These are phyloP conservation scores for Pseudeuparius sepicola DNA, from an alignment of 2,888 invertebrate genomes.

Conservation along the genomic window DNA sequence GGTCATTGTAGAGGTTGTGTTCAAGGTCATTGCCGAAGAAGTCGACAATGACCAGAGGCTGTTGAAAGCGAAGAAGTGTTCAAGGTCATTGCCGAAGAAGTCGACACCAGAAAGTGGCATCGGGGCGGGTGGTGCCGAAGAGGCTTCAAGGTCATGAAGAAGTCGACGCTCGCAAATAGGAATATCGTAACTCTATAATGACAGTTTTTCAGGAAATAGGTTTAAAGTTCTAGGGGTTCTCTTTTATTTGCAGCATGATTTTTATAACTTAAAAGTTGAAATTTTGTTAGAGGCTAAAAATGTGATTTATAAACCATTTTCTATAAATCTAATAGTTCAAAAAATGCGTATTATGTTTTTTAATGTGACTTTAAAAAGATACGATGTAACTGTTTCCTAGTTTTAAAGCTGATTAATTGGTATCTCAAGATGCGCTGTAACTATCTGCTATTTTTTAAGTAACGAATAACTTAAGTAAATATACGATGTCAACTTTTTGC, in stretches of 20 bases:
- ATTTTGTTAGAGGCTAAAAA: conserved; percentile 4
- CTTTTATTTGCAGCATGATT: conserved; percentile 2
- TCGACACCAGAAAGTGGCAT: too few species aligned
- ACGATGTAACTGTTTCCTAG: conserved; percentile 6
- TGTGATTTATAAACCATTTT: background rate
- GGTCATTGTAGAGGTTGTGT: too few species aligned
- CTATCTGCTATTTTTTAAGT: conserved; percentile 2
- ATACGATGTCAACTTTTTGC: too few species aligned
- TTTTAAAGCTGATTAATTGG: background rate
- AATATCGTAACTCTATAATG: conserved; percentile 10
- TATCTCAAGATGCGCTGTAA: conserved; percentile 11
- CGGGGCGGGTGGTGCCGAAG: too few species aligned
- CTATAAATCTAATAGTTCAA: conserved; percentile 4
- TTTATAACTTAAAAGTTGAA: conserved; percentile 5
- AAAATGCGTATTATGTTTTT: background rate
- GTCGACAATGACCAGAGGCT: too few species aligned
- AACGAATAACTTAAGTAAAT: conserved; percentile 4
- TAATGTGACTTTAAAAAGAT: conserved; percentile 8
- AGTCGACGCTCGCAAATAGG: conserved; percentile 8
- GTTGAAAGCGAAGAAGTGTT: too few species aligned
- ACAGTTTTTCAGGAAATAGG: conserved; percentile 2
- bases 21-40: too few species aligned
- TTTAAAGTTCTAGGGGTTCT: conserved; percentile 7
- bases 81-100: too few species aligned
- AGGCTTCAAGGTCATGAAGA: too few species aligned